These are phyloP conservation scores for Melanocharis versteri DNA, from an alignment of 2,113 vertebrate species.

Conservation along the genomic window DNA sequence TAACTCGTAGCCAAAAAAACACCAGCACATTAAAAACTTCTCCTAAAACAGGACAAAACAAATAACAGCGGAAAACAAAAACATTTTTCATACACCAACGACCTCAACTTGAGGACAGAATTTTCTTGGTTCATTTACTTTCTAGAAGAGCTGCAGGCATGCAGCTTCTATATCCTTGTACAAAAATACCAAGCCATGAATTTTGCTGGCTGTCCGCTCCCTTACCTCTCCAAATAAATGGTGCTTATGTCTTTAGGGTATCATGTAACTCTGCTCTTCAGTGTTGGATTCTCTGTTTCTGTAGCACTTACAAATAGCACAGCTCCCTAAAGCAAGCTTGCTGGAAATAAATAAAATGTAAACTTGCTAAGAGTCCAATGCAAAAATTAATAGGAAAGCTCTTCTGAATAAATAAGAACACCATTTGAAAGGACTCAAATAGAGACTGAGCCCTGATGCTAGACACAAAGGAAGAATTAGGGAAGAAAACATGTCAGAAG, in stretches of 20 bases:
- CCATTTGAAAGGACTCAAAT: not conserved
- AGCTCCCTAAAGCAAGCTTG: not conserved
- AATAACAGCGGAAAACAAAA: not conserved
- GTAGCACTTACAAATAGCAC: not conserved
- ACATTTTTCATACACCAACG: not conserved
- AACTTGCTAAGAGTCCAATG: not conserved
- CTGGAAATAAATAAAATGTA: conserved; percentile 20
- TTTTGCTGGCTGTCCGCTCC: not conserved
- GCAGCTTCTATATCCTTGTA: not conserved
- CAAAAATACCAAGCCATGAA: not conserved
- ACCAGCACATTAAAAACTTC: not conserved
- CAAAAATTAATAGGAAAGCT: not conserved
- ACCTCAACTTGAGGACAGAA: not conserved
- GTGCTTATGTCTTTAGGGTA: conserved; percentile 19
- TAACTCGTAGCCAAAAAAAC: not conserved
- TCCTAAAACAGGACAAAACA: not conserved
- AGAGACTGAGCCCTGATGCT: not conserved
- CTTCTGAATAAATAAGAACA: not conserved
- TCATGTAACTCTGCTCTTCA: conserved; percentile 3
- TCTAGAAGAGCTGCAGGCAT: conserved; percentile 1
- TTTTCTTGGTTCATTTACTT: conserved; percentile 9
- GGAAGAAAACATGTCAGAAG: not conserved
- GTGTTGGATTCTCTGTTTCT: not conserved
- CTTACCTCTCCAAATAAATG: not conserved
- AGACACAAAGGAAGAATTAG: not conserved